Conservation (phyloP, 2,888 invertebrate species). For the Agonum fuliginosum region DNA sequence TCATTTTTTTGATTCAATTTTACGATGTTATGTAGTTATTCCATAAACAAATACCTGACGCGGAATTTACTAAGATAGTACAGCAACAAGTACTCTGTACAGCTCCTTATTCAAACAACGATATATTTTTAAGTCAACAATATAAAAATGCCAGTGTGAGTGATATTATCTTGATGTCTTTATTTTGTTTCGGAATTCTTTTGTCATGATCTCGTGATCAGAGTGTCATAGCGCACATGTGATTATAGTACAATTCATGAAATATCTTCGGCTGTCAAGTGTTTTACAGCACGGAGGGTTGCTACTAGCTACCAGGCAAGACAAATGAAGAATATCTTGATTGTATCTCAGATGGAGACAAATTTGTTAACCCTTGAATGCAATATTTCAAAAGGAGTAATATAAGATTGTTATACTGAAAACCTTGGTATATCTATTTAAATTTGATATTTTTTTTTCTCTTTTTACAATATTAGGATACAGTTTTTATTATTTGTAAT, state of each 20-base stretch:
- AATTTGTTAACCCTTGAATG: background rate
- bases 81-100: background rate
- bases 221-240: constrained; percentile 24
- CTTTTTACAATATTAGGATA: too few species aligned
- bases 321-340: background rate
- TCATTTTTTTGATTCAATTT: too few species aligned
- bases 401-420: background rate
- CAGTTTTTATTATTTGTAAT: too few species aligned
- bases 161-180: constrained; percentile 55
- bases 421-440: too few species aligned
- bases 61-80: background rate
- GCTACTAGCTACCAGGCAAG: background rate
- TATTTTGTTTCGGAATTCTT: constrained; percentile 54
- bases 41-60: background rate
- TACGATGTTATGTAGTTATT: background rate
- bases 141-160: constrained; percentile 50
- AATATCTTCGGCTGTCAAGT: constrained; percentile 15
- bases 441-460: too few species aligned
- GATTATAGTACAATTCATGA: constrained; percentile 30
- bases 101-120: constrained; percentile 22
- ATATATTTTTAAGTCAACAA: constrained; percentile 43
- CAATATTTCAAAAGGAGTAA: background rate
- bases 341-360: background rate
- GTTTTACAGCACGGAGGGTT: constrained; percentile 2
- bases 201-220: constrained; percentile 43